Conservation (phyloP, 2,888 invertebrate genomes). For the Nysson spinosus region DNA sequence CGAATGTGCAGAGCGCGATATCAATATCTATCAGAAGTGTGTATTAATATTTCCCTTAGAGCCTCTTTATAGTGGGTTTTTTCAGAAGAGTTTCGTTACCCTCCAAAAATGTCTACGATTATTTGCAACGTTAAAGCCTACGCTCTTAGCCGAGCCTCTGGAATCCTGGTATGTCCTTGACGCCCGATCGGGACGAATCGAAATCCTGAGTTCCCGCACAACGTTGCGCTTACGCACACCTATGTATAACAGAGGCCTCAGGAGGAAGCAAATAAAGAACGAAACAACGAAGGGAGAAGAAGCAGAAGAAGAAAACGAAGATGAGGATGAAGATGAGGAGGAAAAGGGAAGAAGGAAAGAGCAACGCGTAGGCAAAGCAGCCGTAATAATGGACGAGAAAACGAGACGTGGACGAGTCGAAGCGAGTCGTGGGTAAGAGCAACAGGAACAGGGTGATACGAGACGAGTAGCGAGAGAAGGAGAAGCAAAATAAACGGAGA, state of each 20-base stretch:
- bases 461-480: constrained; percentile 17
- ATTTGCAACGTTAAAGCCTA: constrained; percentile 2
- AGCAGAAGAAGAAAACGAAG: constrained; percentile 10
- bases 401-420: constrained; percentile 56
- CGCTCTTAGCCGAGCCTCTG: constrained; percentile 19
- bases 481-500: constrained; percentile 7
- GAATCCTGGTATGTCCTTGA: constrained; percentile 48
- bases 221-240: constrained; percentile 10
- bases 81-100: constrained; percentile 12
- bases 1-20: no score
- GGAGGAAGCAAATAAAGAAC: background rate
- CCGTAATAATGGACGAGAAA: constrained; percentile 69
- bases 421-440: constrained; percentile 30
- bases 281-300: background rate
- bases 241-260: background rate
- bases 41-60: constrained; percentile 36
- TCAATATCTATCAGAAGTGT: no score
- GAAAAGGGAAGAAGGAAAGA: constrained; percentile 25
- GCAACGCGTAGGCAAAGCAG: constrained; percentile 65
- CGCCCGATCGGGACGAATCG: constrained; percentile 49
- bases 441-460: constrained; percentile 13
- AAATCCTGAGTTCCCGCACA: constrained; percentile 44
- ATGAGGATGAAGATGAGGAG: constrained; percentile 20
- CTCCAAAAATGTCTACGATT: constrained; percentile 23
- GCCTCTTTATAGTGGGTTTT: no score